phyloP scores from a whole-genome alignment of 2,113 vertebrate species.

The Psephotus haematonotus region DNA sequence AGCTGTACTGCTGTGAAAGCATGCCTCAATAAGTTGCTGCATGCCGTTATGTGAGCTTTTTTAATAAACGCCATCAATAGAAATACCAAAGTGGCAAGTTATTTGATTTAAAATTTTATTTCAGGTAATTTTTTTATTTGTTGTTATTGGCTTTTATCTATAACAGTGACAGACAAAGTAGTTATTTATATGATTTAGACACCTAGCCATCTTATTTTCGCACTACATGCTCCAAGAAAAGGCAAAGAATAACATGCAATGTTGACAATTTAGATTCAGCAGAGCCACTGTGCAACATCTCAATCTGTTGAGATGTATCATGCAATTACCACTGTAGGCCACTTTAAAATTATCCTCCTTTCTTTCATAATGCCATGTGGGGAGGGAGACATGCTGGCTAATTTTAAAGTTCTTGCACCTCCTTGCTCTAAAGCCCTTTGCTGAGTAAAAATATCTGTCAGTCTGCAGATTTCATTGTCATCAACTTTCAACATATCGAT shows the following conservation, averaged over 20 bases:
- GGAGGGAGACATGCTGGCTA: background rate
- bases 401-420: constrained; percentile 15
- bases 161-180: background rate
- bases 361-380: background rate
- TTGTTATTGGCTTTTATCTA: background rate
- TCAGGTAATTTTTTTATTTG: background rate
- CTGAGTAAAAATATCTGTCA: constrained; percentile 18
- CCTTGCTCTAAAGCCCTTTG: background rate
- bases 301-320: constrained; percentile 38
- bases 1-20: background rate
- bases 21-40: background rate
- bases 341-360: constrained; percentile 51
- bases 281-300: constrained; percentile 14
- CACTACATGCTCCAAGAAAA: background rate
- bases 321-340: constrained; percentile 33
- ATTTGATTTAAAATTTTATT: constrained; percentile 23
- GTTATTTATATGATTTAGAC: constrained; percentile 6
- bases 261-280: background rate
- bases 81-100: background rate
- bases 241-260: background rate
- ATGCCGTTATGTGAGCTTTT: background rate
- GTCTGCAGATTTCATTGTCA: constrained; percentile 9
- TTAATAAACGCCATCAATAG: background rate
- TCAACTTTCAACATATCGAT: constrained; percentile 9
- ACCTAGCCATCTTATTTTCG: constrained; percentile 20